Evolutionary conservation across 2,888 invertebrate genomes (phyloP).

Genomic region (Chirona hameri): DNA sequence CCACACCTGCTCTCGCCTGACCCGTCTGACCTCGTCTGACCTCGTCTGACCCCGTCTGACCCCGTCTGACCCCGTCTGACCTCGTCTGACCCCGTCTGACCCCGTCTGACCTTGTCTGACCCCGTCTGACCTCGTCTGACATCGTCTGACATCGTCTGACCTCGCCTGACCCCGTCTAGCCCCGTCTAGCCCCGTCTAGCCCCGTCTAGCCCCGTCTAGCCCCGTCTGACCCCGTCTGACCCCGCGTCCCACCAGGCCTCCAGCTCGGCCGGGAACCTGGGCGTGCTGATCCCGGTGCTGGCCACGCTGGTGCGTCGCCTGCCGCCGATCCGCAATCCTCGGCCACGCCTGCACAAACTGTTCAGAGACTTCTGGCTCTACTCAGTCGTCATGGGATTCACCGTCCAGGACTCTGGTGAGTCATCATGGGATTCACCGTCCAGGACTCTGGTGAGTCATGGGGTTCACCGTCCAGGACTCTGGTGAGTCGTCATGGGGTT

Average conservation of each 20-base stretch:
- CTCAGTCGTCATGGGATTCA: conserved; percentile 98
- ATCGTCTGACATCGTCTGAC: not conserved
- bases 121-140: too few relatives aligned
- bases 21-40: too few relatives aligned
- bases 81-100: too few relatives aligned
- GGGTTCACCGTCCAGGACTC: not conserved
- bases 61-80: too few relatives aligned
- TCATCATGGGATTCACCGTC: conserved; percentile 38
- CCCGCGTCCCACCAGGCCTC: conserved; percentile 64
- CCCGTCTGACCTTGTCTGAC: too few relatives aligned
- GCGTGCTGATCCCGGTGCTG: conserved; percentile 96
- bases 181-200: not conserved
- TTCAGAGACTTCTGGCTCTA: conserved; percentile 99
- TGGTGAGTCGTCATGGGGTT: too few relatives aligned
- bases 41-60: too few relatives aligned
- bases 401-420: conserved; percentile 69
- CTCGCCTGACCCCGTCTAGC: not conserved
- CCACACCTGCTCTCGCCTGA: too few relatives aligned
- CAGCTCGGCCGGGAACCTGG: conserved; percentile 93
- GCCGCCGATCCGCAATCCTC: conserved; percentile 85
- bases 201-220: not conserved
- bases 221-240: not conserved
- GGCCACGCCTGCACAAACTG: conserved; percentile 87
- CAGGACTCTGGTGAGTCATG: not conserved
- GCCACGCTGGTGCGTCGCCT: conserved; percentile 82